Conservation (phyloP, 2,888 invertebrate species). For the Perizoma affinitatum region DNA sequence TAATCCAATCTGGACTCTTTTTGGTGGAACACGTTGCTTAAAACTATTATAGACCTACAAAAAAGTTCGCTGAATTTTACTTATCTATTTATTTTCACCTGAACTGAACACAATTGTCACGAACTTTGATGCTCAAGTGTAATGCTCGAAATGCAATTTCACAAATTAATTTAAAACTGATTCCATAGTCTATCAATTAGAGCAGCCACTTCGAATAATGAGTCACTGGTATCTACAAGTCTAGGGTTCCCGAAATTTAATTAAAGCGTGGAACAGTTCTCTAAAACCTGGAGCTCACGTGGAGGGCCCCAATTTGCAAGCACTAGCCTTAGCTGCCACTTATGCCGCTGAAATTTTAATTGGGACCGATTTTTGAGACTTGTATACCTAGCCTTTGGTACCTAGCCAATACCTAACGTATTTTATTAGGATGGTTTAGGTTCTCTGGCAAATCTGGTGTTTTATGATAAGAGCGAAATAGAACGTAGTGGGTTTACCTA, state of each 20-base stretch:
- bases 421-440: no score
- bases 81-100: no score
- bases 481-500: no score
- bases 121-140: conserved; percentile 1
- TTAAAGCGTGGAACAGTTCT: conserved; percentile 28
- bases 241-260: conserved; percentile 33
- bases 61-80: no score
- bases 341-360: conserved; percentile 69
- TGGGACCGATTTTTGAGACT: conserved; percentile 67
- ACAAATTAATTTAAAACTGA: conserved; percentile 9
- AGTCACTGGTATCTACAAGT: conserved; percentile 20
- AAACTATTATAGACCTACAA: no score
- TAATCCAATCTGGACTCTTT: no score
- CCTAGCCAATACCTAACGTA: no score
- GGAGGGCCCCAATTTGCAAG: conserved; percentile 43
- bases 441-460: no score
- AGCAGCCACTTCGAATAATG: conserved; percentile 22
- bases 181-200: conserved; percentile 25
- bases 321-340: conserved; percentile 52
- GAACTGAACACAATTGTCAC: conserved; percentile 5
- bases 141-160: conserved; percentile 7
- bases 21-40: no score
- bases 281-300: conserved; percentile 42
- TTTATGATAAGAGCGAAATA: no score
- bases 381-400: conserved; percentile 43